These are phyloP conservation scores for Crax fasciolata DNA, from an alignment of 2,797 vertebrate species.

Conservation along the genomic window DNA sequence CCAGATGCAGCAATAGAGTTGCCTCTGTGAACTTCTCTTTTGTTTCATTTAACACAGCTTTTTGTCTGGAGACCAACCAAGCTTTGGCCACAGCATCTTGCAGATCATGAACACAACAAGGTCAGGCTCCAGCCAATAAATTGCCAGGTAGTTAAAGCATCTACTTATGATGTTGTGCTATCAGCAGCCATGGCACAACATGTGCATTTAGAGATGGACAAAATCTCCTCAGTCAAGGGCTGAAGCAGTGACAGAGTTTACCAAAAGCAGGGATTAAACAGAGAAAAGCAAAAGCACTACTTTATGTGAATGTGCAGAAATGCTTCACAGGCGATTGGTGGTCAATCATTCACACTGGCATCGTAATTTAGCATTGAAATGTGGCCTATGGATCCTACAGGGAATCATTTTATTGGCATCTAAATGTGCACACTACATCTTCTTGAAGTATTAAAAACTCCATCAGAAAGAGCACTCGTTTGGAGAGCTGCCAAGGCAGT, in stretches of 20 bases:
- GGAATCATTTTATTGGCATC: conserved; percentile 47
- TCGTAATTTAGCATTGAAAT: conserved; percentile 4
- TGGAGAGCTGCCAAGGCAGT: background rate
- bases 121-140: background rate
- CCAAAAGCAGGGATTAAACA: background rate
- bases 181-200: background rate
- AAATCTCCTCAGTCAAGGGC: background rate
- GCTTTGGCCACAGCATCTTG: background rate
- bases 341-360: conserved; percentile 7
- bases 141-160: background rate
- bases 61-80: background rate
- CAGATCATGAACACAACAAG: background rate
- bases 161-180: too few relatives aligned
- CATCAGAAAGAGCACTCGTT: conserved; percentile 14
- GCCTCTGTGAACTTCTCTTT: background rate
- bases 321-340: background rate
- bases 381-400: background rate
- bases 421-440: conserved; percentile 34
- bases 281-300: background rate
- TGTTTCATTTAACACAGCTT: background rate
- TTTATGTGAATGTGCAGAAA: background rate
- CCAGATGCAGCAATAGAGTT: background rate
- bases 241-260: background rate
- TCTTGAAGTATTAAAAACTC: conserved; percentile 58
- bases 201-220: accelerated